Conservation (phyloP, 2,113 vertebrate species). For the Syngnathus scovelli region DNA sequence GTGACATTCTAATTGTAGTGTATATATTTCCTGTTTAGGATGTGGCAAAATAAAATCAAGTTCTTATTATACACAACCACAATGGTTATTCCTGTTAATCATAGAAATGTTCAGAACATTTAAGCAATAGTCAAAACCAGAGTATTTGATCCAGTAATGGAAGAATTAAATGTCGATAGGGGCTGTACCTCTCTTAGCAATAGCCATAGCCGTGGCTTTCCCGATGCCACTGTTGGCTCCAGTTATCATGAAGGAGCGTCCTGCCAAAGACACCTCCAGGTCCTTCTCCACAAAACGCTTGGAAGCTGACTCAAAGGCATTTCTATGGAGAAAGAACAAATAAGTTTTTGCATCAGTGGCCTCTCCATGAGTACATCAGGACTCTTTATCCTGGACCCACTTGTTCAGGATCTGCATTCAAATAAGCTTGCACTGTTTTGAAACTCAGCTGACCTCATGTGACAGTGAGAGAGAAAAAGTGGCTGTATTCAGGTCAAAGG, state of each 20-base stretch:
- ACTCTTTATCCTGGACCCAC: not conserved
- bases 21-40: no score
- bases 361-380: not conserved
- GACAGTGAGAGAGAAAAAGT: not conserved
- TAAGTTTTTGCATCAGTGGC: not conserved
- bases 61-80: no score
- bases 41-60: no score
- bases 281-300: slow-evolving; percentile 75
- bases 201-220: slow-evolving; percentile 68
- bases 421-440: not conserved
- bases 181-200: slow-evolving; percentile 71
- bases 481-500: slow-evolving; percentile 1
- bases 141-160: no score
- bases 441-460: not conserved
- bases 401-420: not conserved
- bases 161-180: not conserved
- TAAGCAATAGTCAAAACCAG: no score
- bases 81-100: no score
- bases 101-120: no score
- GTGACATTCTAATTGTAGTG: no score
- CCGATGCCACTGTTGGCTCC: slow-evolving; percentile 77
- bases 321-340: slow-evolving; percentile 50
- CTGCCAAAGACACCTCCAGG: slow-evolving; percentile 70
- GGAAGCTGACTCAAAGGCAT: slow-evolving; percentile 63
- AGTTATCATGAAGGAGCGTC: slow-evolving; percentile 74